Percentiles rank a stretch among this genome's conserved stretches.
Conservation (phyloP, 2,113 vertebrate species). For the Strix uralensis region DNA sequence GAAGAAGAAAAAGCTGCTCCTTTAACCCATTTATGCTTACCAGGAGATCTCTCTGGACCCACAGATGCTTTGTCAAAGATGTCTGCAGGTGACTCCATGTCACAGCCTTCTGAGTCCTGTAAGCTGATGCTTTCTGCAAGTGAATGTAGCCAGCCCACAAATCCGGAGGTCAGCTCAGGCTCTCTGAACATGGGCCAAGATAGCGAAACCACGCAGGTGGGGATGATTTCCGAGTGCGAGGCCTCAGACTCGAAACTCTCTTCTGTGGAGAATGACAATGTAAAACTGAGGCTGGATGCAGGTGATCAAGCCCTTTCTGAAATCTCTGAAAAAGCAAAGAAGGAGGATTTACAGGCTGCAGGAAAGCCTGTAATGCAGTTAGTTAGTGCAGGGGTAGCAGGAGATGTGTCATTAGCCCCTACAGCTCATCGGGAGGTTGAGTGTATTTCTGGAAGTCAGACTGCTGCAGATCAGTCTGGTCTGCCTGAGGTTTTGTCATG, state of each 20-base stretch:
- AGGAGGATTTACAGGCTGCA: neutral
- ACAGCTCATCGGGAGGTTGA: neutral
- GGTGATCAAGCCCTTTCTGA: neutral
- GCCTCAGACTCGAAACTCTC: neutral
- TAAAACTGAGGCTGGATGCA: neutral
- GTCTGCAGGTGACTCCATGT: slow-evolving; percentile 12
- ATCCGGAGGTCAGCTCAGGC: slow-evolving; percentile 26
- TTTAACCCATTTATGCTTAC: slow-evolving; percentile 20
- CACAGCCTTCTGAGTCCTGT: slow-evolving; percentile 67
- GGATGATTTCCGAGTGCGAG: slow-evolving; percentile 14
- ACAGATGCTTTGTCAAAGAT: slow-evolving; percentile 42
- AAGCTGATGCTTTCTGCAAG: slow-evolving; percentile 80
- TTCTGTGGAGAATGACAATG: neutral
- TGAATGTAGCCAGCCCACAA: slow-evolving; percentile 60
- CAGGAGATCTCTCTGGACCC: slow-evolving; percentile 40
- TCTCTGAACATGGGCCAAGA: slow-evolving; percentile 66
- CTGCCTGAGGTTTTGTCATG: slow-evolving; percentile 44
- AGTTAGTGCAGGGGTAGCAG: neutral
- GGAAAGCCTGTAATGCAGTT: neutral
- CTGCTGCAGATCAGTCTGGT: slow-evolving; percentile 41
- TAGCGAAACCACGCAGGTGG: slow-evolving; percentile 81
- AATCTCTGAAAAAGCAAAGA: neutral
- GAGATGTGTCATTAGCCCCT: neutral
- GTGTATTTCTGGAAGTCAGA: slow-evolving; percentile 57
- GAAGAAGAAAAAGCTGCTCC: slow-evolving; percentile 38